Evolutionary conservation across 2,113 vertebrate genomes (phyloP).

Genomic region (Nothoprocta pentlandii): DNA sequence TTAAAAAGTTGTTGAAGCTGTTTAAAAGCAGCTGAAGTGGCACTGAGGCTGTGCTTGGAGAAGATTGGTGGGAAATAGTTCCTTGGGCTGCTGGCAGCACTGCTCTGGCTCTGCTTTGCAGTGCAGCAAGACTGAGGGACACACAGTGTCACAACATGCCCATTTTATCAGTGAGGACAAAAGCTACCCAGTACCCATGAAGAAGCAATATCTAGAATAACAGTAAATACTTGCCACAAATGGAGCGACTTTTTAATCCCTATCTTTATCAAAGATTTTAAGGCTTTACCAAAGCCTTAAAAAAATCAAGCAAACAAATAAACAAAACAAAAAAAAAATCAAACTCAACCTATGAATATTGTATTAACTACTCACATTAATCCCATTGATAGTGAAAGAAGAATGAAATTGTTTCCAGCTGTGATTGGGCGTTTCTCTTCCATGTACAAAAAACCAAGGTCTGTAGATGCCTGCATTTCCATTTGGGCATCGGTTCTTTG

Average conservation of each 20-base stretch:
- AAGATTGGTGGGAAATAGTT: background rate
- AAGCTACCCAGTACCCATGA: background rate
- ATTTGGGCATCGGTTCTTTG: too few relatives aligned
- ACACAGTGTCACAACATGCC: accelerated
- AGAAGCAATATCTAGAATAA: background rate
- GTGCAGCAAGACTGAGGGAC: background rate
- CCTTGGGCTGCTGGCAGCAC: background rate
- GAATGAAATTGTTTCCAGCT: background rate
- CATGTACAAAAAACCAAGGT: background rate
- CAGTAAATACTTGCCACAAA: background rate
- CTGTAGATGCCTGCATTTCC: background rate
- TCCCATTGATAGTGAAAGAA: background rate
- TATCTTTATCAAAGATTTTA: background rate
- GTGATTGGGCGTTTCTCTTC: background rate
- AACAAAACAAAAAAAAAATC: background rate
- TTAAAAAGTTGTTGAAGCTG: background rate
- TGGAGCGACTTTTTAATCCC: background rate
- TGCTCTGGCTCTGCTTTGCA: background rate
- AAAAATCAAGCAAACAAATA: too few relatives aligned
- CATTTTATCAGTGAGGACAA: background rate
- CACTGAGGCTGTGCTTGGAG: background rate
- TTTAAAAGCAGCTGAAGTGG: background rate
- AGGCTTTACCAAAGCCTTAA: too few relatives aligned
- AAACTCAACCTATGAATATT: background rate
- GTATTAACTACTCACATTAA: background rate